Percentiles rank a stretch among this genome's conserved stretches.
These are phyloP conservation scores for Hirtodrosophila histrioides DNA, from an alignment of 2,888 invertebrate genomes.

Conservation along the genomic window DNA sequence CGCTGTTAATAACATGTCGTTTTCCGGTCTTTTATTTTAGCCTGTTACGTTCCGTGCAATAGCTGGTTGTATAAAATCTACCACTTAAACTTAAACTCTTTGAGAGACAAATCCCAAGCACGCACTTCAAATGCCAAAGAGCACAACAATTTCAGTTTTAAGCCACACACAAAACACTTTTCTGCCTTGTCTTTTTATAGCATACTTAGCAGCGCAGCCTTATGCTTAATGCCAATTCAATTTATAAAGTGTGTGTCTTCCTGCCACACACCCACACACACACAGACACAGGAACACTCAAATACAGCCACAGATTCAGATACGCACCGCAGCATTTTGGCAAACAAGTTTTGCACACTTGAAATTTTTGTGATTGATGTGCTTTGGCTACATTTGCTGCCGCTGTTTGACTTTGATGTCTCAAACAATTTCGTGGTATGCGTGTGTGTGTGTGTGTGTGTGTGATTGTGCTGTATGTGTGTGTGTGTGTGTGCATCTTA, in stretches of 20 bases:
- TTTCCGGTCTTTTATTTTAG: neutral
- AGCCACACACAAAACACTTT: constrained; percentile 21
- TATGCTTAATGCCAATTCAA: constrained; percentile 76
- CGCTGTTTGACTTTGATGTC: constrained; percentile 75
- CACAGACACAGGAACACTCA: constrained; percentile 20
- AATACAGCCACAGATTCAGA: constrained; percentile 41
- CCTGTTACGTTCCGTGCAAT: constrained; percentile 19
- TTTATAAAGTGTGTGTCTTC: constrained; percentile 59
- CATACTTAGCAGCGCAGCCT: constrained; percentile 67
- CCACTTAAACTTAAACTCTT: constrained; percentile 50
- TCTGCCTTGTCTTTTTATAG: constrained; percentile 58
- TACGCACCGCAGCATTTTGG: constrained; percentile 67
- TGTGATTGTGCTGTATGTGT: neutral
- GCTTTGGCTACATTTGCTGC: constrained; percentile 67
- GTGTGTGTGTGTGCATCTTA: constrained; percentile 62
- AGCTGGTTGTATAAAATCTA: constrained; percentile 27
- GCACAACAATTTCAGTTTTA: constrained; percentile 55
- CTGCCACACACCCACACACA: constrained; percentile 3
- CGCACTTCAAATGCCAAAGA: constrained; percentile 64
- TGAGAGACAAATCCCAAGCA: constrained; percentile 45
- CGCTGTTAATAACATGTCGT: constrained; percentile 23
- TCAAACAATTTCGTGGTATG: constrained; percentile 42
- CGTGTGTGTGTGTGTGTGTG: constrained; percentile 11
- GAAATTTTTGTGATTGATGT: constrained; percentile 78
- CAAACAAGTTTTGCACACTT: constrained; percentile 77